Conservation (phyloP, 2,113 vertebrate species). For the Paralichthys olivaceus region DNA sequence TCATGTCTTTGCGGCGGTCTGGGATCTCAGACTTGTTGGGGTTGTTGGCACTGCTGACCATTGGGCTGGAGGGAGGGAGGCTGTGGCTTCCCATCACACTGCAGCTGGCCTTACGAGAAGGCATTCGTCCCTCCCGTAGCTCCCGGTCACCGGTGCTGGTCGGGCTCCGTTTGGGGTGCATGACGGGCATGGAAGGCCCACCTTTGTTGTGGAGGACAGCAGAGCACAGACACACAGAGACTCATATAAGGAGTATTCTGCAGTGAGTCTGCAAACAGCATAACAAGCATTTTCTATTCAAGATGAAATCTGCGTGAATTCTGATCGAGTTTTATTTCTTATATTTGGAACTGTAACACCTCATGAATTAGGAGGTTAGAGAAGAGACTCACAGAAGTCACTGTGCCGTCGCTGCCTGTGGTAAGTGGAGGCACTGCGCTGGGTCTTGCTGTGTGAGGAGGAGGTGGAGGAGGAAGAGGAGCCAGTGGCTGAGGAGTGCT, state of each 20-base stretch:
- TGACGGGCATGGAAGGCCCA: conserved; percentile 89
- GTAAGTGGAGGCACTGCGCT: conserved; percentile 89
- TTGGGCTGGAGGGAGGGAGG: conserved; percentile 92
- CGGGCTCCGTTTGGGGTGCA: conserved; percentile 92
- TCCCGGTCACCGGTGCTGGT: conserved; percentile 89
- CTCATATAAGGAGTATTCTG: conserved; percentile 75
- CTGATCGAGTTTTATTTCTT: background rate
- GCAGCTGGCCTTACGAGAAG: conserved; percentile 88
- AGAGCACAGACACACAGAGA: conserved; percentile 70
- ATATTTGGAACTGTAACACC: background rate
- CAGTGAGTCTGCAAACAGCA: background rate
- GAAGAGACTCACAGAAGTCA: conserved; percentile 90
- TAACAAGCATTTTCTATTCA: background rate
- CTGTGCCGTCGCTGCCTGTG: conserved; percentile 94
- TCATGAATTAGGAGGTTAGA: conserved; percentile 23
- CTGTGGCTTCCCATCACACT: conserved; percentile 87
- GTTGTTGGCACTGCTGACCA: conserved; percentile 97
- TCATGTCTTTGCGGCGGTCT: conserved; percentile 90
- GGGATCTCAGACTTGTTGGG: conserved; percentile 96
- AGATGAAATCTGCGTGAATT: background rate
- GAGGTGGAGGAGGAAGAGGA: conserved; percentile 83
- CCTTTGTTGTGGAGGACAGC: conserved; percentile 83
- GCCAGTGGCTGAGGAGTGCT: conserved; percentile 82
- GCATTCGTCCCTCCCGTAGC: conserved; percentile 90
- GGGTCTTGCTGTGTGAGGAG: conserved; percentile 89